Evolutionary conservation across 2,888 invertebrate genomes (phyloP).

Genomic region (Lasioglossum lativentre): DNA sequence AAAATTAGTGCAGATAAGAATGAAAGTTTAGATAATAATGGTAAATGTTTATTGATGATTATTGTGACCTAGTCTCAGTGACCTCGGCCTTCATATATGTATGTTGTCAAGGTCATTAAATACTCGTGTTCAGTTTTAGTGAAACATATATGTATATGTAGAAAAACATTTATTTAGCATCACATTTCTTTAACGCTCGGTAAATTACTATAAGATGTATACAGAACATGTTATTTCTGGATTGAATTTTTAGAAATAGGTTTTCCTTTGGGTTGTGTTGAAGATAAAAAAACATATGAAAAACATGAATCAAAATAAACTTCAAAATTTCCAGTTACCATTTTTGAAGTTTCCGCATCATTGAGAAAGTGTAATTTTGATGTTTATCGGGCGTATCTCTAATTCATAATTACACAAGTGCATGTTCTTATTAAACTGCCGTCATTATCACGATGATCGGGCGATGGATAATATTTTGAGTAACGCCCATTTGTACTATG

Average conservation of each 20-base stretch:
- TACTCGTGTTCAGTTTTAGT: too few species aligned
- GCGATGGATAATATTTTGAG: constrained; percentile 18
- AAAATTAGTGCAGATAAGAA: not conserved
- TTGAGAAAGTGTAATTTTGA: constrained; percentile 19
- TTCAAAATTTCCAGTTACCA: not conserved
- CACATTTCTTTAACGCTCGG: too few species aligned
- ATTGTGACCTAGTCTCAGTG: too few species aligned
- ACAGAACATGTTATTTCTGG: too few species aligned
- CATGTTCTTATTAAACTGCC: constrained; percentile 23
- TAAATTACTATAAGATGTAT: too few species aligned
- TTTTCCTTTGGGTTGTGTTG: too few species aligned
- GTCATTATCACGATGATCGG: constrained; percentile 24
- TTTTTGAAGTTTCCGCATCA: not conserved
- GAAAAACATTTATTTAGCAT: too few species aligned
- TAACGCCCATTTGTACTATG: constrained; percentile 11
- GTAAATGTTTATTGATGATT: not conserved
- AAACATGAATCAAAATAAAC: not conserved
- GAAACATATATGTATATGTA: too few species aligned
- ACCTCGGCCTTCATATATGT: too few species aligned
- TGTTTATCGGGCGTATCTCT: constrained; percentile 2
- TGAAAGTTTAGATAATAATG: not conserved
- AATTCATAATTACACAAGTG: constrained; percentile 27
- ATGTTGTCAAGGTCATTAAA: too few species aligned
- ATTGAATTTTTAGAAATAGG: too few species aligned
- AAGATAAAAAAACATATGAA: too few species aligned